Evolutionary conservation across 2,797 vertebrate species (phyloP), one percentile per base, ranked within the genome.

Genomic region (Malurus leucopterus): DNA sequence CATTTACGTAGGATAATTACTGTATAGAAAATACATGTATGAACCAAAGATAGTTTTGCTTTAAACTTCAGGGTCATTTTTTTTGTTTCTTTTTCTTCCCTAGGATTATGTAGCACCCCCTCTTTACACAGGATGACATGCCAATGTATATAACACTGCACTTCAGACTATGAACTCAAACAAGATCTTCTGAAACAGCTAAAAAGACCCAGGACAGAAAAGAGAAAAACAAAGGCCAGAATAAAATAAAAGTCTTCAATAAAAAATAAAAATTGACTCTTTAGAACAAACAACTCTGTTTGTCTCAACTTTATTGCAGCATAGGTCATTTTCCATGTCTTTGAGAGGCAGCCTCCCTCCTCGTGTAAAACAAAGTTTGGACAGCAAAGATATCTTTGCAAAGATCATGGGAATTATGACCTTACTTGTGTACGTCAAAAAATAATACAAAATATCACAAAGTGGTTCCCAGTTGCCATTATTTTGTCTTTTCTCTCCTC

Each of bases 1-100:
- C 65, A 82, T 94, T 96, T 96, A 95, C 87, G 74, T 78, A 90
- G 85, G 68, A 58, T 92, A 96, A 96, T 96, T 95, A 90, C 67
- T 87, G 40, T 88, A 54, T 44, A 92, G 90, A 95, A 96, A 95
- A 94, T 44, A 95, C 65, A 83, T 88, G 77, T 73, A 36, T 81
- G 65, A 95, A 34, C 29, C 30, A 72, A 75, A 40, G 46, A 90
- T 70, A 58, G 50, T 36, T 83, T 90, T 94, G 51, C 26, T 70
- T 91, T 92, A 50, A 73, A 32, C 38, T 83, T 83, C 71, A 76
- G 59, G 41, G 7, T 34, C 17, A 24, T 26, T 14, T 14, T 14
- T 36, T 9, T 67, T 23, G 16, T 13, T 2, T 49, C 10, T 38
- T 34, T 59, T 88, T 14, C 49, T 41, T 69, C 40, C 34, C 43